These are phyloP conservation scores for Conus canariensis DNA, from an alignment of 2,888 invertebrate genomes.

Conservation along the genomic window DNA sequence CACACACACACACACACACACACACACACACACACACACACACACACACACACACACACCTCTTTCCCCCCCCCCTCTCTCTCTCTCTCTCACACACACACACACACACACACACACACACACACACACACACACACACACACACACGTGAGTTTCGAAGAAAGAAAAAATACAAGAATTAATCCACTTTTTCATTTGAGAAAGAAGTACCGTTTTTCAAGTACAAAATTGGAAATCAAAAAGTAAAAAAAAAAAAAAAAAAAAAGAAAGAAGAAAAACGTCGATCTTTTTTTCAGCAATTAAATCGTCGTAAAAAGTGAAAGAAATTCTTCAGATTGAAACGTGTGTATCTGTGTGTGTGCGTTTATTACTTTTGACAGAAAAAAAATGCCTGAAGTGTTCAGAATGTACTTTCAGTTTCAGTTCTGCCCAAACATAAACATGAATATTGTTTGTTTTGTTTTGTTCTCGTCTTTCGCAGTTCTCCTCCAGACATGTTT, in stretches of 20 bases:
- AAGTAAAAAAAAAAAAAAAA: neutral
- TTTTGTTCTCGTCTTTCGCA: too few relatives aligned
- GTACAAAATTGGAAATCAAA: neutral
- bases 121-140: constrained; percentile 18
- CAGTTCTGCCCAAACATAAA: too few relatives aligned
- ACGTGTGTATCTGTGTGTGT: constrained; percentile 1
- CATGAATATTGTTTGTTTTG: too few relatives aligned
- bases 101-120: constrained; percentile 14
- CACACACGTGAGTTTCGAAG: neutral
- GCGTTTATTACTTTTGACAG: neutral
- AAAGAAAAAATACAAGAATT: neutral
- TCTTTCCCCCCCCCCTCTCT: neutral
- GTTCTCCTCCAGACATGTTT: too few relatives aligned
- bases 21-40: too few relatives aligned
- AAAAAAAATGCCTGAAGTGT: neutral
- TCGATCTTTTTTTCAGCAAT: neutral
- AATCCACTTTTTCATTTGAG: neutral
- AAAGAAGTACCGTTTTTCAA: neutral
- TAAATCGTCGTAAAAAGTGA: neutral
- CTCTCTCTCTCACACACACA: neutral
- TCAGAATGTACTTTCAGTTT: too few relatives aligned
- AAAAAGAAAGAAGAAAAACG: neutral
- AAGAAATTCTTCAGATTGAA: neutral
- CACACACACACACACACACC: too few relatives aligned
- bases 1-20: neutral